Evolutionary conservation across 2,888 invertebrate genomes (phyloP).

Genomic region (Seira musarum): DNA sequence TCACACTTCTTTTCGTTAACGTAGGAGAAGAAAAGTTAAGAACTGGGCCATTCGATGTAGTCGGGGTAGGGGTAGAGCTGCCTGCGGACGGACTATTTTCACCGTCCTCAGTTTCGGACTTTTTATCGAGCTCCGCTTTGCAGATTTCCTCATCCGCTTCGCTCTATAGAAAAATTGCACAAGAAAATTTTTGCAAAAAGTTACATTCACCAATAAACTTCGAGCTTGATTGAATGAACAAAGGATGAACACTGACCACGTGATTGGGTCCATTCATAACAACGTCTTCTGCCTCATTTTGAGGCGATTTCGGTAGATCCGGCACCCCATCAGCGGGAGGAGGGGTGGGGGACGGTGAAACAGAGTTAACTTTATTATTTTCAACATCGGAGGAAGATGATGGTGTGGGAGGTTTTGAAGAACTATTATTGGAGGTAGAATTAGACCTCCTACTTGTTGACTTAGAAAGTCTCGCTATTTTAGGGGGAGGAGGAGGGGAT

Average conservation of each 20-base stretch:
- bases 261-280: slow-evolving; percentile 55
- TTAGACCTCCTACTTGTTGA: slow-evolving; percentile 52
- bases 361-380: slow-evolving; percentile 41
- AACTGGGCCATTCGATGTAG: slow-evolving; percentile 63
- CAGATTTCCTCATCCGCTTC: slow-evolving; percentile 57
- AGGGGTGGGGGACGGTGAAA: slow-evolving; percentile 39
- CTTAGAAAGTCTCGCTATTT: slow-evolving; percentile 58
- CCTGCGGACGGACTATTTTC: slow-evolving; percentile 57
- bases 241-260: slow-evolving; percentile 49
- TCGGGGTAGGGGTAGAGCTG: slow-evolving; percentile 51
- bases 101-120: slow-evolving; percentile 55
- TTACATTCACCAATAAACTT: too few species aligned
- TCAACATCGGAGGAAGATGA: slow-evolving; percentile 49
- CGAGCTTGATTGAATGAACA: too few species aligned
- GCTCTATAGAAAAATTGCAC: slow-evolving; percentile 51
- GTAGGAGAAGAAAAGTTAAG: slow-evolving; percentile 75
- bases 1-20: slow-evolving; percentile 76
- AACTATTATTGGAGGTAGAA: slow-evolving; percentile 52
- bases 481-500: slow-evolving; percentile 55
- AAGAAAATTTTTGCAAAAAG: background rate
- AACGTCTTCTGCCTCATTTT: slow-evolving; percentile 34
- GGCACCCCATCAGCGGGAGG: slow-evolving; percentile 6
- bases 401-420: slow-evolving; percentile 50
- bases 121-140: slow-evolving; percentile 58
- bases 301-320: slow-evolving; percentile 21